phyloP scores from a whole-genome alignment of 2,113 vertebrate genomes.

The Varanus komodoensis region DNA sequence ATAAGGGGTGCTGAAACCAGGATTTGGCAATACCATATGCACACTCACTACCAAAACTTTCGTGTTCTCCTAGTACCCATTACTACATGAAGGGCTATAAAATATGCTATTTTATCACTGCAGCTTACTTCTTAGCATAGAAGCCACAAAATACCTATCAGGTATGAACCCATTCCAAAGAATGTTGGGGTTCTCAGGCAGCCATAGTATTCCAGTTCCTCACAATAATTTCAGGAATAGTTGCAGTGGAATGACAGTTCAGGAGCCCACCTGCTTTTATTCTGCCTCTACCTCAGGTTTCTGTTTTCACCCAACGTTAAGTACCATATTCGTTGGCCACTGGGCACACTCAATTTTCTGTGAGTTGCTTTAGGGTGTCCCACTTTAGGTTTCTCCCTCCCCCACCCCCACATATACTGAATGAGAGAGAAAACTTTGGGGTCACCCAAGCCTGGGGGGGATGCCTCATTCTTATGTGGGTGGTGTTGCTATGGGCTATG shows the following conservation, averaged over 20 bases:
- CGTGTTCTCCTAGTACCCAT: too few species aligned
- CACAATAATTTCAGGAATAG: background rate
- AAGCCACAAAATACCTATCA: background rate
- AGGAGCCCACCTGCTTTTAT: background rate
- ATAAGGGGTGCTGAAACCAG: background rate
- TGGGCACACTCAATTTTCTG: background rate
- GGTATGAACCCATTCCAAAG: background rate
- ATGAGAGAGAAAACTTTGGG: background rate
- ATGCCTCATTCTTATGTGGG: background rate
- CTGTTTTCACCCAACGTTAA: background rate
- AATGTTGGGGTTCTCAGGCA: background rate
- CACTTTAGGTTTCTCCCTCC: background rate
- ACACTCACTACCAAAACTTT: background rate
- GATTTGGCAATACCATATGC: background rate
- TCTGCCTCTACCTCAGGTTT: background rate
- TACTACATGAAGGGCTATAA: background rate
- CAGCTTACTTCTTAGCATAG: background rate
- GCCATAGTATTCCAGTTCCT: background rate
- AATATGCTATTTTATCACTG: background rate
- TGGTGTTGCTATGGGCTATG: background rate
- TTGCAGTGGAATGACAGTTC: background rate
- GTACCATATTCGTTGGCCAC: background rate
- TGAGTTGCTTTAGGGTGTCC: background rate
- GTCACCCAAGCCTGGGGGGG: background rate
- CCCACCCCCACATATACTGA: too few species aligned